Conservation (phyloP, 1,140 invertebrate species). For the Aphaenogaster ashmeadi region DNA sequence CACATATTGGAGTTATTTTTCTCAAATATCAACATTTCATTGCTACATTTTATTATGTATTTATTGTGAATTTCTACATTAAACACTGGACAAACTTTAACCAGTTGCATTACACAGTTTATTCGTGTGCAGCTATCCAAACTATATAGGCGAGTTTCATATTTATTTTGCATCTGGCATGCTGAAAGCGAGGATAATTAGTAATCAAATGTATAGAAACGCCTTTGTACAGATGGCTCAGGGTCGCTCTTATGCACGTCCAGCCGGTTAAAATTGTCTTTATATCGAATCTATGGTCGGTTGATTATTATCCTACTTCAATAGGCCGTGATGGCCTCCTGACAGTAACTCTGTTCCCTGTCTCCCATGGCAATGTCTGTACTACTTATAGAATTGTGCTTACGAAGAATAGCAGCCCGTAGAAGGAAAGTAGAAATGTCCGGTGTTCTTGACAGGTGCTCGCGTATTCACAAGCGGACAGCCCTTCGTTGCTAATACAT, state of each 20-base stretch:
- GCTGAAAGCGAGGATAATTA: conserved; percentile 58
- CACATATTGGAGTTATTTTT: neutral
- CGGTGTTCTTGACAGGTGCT: conserved; percentile 75
- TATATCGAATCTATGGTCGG: conserved; percentile 60
- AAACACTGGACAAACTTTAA: conserved; percentile 29
- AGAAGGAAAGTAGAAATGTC: conserved; percentile 73
- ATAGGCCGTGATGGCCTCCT: conserved; percentile 52
- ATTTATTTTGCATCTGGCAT: conserved; percentile 52
- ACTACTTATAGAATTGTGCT: conserved; percentile 72
- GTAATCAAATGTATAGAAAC: conserved; percentile 63
- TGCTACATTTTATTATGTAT: neutral
- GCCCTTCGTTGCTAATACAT: conserved; percentile 74
- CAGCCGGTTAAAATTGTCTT: conserved; percentile 56
- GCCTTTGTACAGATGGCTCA: conserved; percentile 20
- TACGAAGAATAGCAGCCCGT: conserved; percentile 67
- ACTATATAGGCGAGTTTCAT: conserved; percentile 14
- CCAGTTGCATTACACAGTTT: conserved; percentile 19
- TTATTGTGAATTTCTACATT: conserved; percentile 18
- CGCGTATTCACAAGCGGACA: conserved; percentile 73
- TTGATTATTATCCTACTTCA: conserved; percentile 64
- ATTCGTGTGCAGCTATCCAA: neutral
- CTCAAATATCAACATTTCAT: neutral
- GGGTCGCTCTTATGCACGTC: conserved; percentile 31
- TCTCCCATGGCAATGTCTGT: conserved; percentile 57
- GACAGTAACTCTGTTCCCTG: conserved; percentile 57